These are phyloP conservation scores for Ormyrus rosae DNA, from an alignment of 2,888 invertebrate genomes.

Conservation along the genomic window DNA sequence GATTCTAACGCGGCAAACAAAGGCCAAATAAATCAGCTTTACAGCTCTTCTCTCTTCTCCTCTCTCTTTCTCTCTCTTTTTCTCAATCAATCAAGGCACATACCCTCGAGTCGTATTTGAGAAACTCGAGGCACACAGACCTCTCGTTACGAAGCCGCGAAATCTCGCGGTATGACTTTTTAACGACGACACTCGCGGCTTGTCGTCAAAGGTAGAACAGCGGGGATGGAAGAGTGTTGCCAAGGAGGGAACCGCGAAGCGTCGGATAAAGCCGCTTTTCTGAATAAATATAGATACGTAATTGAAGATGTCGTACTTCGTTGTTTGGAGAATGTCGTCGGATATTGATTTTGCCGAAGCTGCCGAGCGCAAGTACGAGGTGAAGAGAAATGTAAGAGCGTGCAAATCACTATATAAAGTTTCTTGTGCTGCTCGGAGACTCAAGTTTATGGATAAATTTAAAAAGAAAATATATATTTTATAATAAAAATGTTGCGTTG, in stretches of 20 bases:
- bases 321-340: too few relatives aligned
- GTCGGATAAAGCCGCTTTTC: too few relatives aligned
- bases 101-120: slow-evolving; percentile 21
- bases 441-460: too few relatives aligned
- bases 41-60: not conserved
- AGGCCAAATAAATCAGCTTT: slow-evolving; percentile 22
- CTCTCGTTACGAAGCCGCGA: not conserved
- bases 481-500: too few relatives aligned
- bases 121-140: not conserved
- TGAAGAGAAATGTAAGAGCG: not conserved
- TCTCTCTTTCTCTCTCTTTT: too few relatives aligned
- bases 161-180: slow-evolving; percentile 11
- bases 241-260: not conserved
- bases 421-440: not conserved
- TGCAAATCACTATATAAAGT: not conserved
- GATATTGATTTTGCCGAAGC: too few relatives aligned
- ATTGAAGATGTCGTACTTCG: too few relatives aligned
- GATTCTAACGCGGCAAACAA: slow-evolving; percentile 30
- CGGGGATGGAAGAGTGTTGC: not conserved
- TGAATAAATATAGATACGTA: too few relatives aligned
- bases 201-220: too few relatives aligned
- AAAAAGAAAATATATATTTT: too few relatives aligned
- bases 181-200: not conserved
- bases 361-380: too few relatives aligned
- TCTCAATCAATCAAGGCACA: slow-evolving; percentile 35